Evolutionary conservation across 2,797 vertebrate species (phyloP), one percentile per base, ranked within the genome.

Genomic region (Mormyrus proboscirostris): DNA sequence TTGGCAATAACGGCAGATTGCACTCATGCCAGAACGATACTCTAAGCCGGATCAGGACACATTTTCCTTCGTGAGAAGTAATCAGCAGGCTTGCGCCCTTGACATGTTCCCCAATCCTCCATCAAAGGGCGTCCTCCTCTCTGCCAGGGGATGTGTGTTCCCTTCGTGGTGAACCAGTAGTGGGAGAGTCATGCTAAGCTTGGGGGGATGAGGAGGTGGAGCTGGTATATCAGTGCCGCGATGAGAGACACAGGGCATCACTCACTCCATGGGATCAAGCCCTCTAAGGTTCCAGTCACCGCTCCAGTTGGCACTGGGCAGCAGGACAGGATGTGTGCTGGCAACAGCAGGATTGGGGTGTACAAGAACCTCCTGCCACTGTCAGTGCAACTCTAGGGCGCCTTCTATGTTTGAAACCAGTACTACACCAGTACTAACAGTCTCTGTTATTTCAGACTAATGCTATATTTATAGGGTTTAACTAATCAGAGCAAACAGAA

Each of bases 21-120:
- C 51, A 53, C 29, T 82, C 79, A 16, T 76, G 29, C 65, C 47
- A 2, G 59, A 51, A 10, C 83, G 10, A 84, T 69, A 29, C 22
- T 89, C 69, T 89, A 89, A 89, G 89, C 89, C 89, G 89, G 89
- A 86, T 89, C 84, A 89, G 83, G 73, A 89, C 89, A 89, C 41
- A 62, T 87, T 86, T 86, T 53, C 86, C 84, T 62, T 89, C 59
- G 14, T 87, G 84, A 89, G 86, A 14, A n/a, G 88, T 89, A 89
- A 89, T 89, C 57, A 85, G 79, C 44, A 22, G 55, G 44, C 82
- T 85, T 22, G 82, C 65, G 82, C 25, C 57, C 55, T 89, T 33
- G 82, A 86, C 83, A 73, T 62, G 57, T 94, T 95, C 29, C 88
- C 95, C 94, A 95, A 95, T 95, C 94, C 95, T 84, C 84, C 89